These are phyloP conservation scores for Cyclophora punctaria DNA, from an alignment of 2,888 invertebrate genomes.

Conservation along the genomic window DNA sequence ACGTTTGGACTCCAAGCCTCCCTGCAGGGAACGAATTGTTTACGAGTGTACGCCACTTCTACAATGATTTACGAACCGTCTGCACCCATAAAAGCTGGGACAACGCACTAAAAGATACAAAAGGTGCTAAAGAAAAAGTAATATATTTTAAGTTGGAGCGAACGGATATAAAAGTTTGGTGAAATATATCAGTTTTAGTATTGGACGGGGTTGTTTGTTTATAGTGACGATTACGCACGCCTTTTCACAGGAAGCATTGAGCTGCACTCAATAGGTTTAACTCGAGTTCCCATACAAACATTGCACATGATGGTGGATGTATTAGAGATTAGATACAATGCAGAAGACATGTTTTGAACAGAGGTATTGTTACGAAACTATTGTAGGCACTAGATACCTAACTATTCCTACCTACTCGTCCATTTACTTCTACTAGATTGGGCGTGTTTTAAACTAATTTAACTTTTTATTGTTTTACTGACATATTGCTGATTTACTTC, in stretches of 20 bases:
- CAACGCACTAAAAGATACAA: slow-evolving; percentile 73
- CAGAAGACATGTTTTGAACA: too few relatives aligned
- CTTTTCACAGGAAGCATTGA: slow-evolving; percentile 35
- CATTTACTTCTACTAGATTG: too few relatives aligned
- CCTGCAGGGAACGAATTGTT: slow-evolving; percentile 60
- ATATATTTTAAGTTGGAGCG: slow-evolving; percentile 70
- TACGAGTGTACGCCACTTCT: slow-evolving; percentile 66
- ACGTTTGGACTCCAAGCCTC: slow-evolving; percentile 11
- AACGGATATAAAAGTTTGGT: slow-evolving; percentile 71
- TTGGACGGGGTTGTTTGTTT: slow-evolving; percentile 66
- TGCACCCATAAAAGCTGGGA: slow-evolving; percentile 69
- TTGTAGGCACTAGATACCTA: too few relatives aligned
- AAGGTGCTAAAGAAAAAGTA: slow-evolving; percentile 74
- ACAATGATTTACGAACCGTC: slow-evolving; percentile 73
- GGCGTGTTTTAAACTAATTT: too few relatives aligned
- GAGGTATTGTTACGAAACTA: too few relatives aligned
- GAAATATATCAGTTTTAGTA: slow-evolving; percentile 73
- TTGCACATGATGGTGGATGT: too few relatives aligned
- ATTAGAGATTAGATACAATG: too few relatives aligned
- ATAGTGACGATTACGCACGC: slow-evolving; percentile 64
- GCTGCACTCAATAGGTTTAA: too few relatives aligned
- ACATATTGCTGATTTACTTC: too few relatives aligned
- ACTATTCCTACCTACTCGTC: too few relatives aligned
- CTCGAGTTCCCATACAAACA: too few relatives aligned
- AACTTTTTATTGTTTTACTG: too few relatives aligned